Evolutionary conservation across 2,113 vertebrate genomes (phyloP).

Genomic region (Odocoileus virginianus): DNA sequence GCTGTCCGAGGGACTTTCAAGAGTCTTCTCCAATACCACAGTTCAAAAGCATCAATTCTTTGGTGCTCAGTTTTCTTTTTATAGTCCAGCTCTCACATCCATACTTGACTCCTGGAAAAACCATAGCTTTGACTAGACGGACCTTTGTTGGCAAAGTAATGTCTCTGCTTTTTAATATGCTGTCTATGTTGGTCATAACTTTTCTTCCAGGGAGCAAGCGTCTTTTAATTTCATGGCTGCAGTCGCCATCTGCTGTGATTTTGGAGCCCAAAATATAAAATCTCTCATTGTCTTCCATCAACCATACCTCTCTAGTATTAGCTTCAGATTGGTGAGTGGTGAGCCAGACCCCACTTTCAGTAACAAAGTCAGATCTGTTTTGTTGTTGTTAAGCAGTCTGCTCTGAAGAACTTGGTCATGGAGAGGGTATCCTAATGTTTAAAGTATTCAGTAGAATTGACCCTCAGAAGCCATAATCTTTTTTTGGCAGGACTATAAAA

Average conservation of each 20-base stretch:
- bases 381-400: background rate
- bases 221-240: background rate
- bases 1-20: background rate
- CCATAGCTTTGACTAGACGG: background rate
- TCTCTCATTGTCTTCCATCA: background rate
- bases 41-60: background rate
- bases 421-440: background rate
- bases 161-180: background rate
- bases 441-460: background rate
- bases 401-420: background rate
- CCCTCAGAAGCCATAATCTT: background rate
- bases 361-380: background rate
- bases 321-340: background rate
- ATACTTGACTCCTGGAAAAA: background rate
- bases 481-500: background rate
- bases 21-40: background rate
- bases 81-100: background rate
- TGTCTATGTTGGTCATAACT: background rate
- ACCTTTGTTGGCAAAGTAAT: background rate
- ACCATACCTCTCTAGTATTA: background rate
- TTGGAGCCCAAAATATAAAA: fast-evolving
- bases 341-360: background rate
- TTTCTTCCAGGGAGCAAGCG: background rate
- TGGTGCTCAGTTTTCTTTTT: background rate
- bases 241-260: background rate